Base-by-base conservation (phyloP, 2,797 vertebrate species). In the Thripadectes ignobilis region DNA sequence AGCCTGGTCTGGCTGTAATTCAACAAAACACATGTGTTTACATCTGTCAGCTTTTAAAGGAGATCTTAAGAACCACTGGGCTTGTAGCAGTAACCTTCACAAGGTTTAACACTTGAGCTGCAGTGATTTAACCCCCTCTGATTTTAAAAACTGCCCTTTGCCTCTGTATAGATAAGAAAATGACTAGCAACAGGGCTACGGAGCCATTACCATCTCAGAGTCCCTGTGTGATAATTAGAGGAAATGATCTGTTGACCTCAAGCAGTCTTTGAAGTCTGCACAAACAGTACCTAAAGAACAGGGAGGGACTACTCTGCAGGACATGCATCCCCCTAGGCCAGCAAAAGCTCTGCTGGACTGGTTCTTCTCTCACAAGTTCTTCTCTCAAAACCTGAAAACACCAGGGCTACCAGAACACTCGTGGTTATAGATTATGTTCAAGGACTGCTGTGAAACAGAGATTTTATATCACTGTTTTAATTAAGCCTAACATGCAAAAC, bases 221-320 rank as follows among this genome's bases (percentile, higher is more conserved):
- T 91, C 62, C 24, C 22, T 38, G 36, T 39, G 81, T 86, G 80
- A 81, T 66, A 86, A 91, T 88, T 54, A 85, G 57, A 91, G 51
- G 75, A 94, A 91, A 80, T 78, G 1, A 94, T 93, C 67, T 95
- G 72, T 39, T 91, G 84, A 89, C 78, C 66, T 87, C 65, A 81
- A 71, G 49, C 45, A 74, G 39, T 15, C 92, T 94, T 88, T 85
- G 78, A 93, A 94, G 92, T 92, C 61, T 72, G 54, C 61, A 89
- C 22, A 46, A 83, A 46, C 54, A 69, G 7, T 11, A 79, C 1
- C 2, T 30, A 59, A 45, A 69, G 58, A 83, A 77, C 27, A 86
- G 9, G 24, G 38, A 92, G 46, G 23, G 36, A 48, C 73, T 72
- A 58, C n/a, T 88, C 52, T 57, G 43, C 39, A 38, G 13, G 29